A percentile compares a stretch with the other conserved stretches of the same genome.
These are phyloP conservation scores for Pongo abelii DNA, from an alignment of 2,113 vertebrate genomes.

Conservation along the genomic window DNA sequence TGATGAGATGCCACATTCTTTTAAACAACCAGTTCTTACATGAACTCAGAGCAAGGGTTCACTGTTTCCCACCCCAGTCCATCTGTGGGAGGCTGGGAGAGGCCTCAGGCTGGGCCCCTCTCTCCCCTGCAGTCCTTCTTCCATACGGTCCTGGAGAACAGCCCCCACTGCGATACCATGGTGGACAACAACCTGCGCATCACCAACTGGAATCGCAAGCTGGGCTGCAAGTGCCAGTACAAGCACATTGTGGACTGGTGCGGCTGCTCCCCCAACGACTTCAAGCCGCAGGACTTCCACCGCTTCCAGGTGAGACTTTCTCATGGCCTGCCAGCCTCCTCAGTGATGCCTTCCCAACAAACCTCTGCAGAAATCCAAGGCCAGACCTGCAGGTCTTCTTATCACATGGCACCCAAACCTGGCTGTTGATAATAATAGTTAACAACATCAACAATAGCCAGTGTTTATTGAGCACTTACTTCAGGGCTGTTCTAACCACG, in stretches of 20 bases:
- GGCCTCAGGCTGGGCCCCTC: background rate
- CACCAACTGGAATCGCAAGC: conserved; percentile 99
- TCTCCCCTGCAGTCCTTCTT: conserved; percentile 94
- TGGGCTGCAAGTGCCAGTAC: conserved; percentile 99
- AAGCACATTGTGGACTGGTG: conserved; percentile 99
- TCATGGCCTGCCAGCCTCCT: background rate
- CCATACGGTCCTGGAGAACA: conserved; percentile 97
- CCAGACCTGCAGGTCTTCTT: accelerated
- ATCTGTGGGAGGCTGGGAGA: accelerated
- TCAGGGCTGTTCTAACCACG: accelerated
- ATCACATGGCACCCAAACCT: accelerated
- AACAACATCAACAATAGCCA: background rate
- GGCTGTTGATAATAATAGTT: accelerated
- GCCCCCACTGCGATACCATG: conserved; percentile 92
- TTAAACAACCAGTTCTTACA: too few relatives aligned
- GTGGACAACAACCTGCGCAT: conserved; percentile 98
- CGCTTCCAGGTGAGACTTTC: conserved; percentile 92
- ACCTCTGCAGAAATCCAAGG: background rate
- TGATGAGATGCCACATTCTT: too few relatives aligned
- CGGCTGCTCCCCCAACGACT: conserved; percentile 98
- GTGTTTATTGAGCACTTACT: accelerated
- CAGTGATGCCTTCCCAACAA: accelerated
- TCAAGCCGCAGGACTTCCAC: conserved; percentile 96
- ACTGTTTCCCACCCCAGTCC: too few relatives aligned
- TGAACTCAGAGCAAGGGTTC: too few relatives aligned